Evolutionary conservation across 2,797 vertebrate genomes (phyloP), one percentile per base, ranked within the genome.

Genomic region (Mionectes olivaceus): DNA sequence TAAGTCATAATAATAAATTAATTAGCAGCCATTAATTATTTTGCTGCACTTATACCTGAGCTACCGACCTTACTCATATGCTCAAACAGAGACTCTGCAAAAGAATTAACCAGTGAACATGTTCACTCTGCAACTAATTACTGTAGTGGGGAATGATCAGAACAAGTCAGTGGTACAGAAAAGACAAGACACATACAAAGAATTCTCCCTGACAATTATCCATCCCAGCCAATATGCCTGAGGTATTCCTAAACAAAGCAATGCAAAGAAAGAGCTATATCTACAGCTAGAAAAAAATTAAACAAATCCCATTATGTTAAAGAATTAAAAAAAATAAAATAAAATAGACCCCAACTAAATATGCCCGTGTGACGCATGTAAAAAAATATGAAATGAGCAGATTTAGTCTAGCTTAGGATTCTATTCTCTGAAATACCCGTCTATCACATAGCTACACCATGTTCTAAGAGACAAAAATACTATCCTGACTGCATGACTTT

Each of bases 1-100:
- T 81, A 87, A 93, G 60, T 60, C 47, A 65, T 75, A 93, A 75
- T 74, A 94, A 89, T 76, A 84, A 83, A 76, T 76, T 82, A 89
- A 93, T 89, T 92, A 93, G 39, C 50, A 69, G 60, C 61, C 59
- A 96, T 65, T 88, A 95, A 94, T 95, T 93, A 93, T 87, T 93
- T 92, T 90, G 59, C 78, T 79, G 43, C 56, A 89, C 56, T 92
- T 89, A 79, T 19, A 95, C 83, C 81, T 93, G 33, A 93, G 78
- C 78, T 92, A 82, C 55, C 82, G 75, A 95, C 70, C 81, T 92
- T 60, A 69, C 11, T 92, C 55, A 44, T 82, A 89, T 59, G 55
- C 70, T 87, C 90, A 73, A 89, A 87, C 61, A 92, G 13, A 88
- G 68, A 7, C 41, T 44, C 52, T 79, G 50, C 41, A 52, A 28